Base-by-base conservation (phyloP, 2,888 invertebrate genomes). In the Lepidonotus clava region DNA sequence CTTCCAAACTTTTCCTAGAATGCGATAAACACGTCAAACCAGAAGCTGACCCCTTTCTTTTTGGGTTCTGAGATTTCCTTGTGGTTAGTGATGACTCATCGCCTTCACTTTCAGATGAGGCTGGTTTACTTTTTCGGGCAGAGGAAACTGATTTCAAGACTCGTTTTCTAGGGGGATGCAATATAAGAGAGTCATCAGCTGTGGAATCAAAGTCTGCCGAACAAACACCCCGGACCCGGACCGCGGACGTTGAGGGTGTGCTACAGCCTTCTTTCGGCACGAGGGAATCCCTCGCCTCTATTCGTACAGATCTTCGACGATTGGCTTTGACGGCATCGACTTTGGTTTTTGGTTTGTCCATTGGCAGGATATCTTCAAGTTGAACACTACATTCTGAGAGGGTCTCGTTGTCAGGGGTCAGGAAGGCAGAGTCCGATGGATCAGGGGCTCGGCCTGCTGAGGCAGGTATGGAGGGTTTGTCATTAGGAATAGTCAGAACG, bases 181-280 rank as follows among this genome's bases (percentile, higher is more conserved):
- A 80, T 28, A 83, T 51, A 6, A 83, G 18, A 56, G 83, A 83
- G 14, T 83, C 83, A 36, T 83, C 83, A n/a, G 56, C 83, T 34
- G 83, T 53, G 32, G 83, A 56, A 36, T 83, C 83, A 36, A 83
- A 56, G 34, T 83, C 83, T 56, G 83, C 83, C 8, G 83, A 56
- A 36, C 83, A 83, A 18, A 46, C 34, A 34, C 83, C 56, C 8
- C 32, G 21, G 18, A 14, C 24, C 8, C 66, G 18, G 24, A 21
- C 14, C 24, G 14, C 21, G 11, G 21, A 21, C 8, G 18, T 24
- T 66, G 18, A n/a, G n/a, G n/a, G n/a, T n/a, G n/a, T n/a, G n/a
- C n/a, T n/a, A n/a, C n/a, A n/a, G n/a, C n/a, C n/a, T n/a, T n/a
- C n/a, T n/a, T n/a, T n/a, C n/a, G n/a, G n/a, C n/a, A n/a, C n/a